These are phyloP conservation scores for Patella ulyssiponensis DNA, from an alignment of 2,888 invertebrate species.

Conservation along the genomic window DNA sequence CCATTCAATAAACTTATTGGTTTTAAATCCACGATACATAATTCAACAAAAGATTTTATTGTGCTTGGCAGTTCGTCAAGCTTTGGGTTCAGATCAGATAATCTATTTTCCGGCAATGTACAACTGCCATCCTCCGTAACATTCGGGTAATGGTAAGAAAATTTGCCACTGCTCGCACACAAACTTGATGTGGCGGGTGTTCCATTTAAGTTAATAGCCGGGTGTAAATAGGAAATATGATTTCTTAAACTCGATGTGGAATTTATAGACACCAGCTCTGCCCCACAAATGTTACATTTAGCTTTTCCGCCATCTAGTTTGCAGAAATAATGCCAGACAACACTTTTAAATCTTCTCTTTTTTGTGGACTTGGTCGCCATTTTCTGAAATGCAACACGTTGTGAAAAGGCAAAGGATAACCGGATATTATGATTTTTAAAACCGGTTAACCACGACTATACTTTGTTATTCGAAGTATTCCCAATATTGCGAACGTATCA, in stretches of 20 bases:
- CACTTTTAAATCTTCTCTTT: background rate
- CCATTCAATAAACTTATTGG: background rate
- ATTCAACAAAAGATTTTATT: background rate
- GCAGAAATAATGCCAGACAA: background rate
- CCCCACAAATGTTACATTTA: background rate
- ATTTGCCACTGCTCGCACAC: background rate
- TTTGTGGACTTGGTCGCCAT: too few relatives aligned
- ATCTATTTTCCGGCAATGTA: background rate
- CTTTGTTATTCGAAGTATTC: too few relatives aligned
- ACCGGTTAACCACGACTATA: too few relatives aligned
- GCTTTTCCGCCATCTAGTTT: background rate
- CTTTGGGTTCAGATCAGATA: background rate
- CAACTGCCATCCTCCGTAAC: background rate
- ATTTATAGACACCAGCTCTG: background rate
- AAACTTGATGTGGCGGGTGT: background rate
- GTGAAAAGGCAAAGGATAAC: too few relatives aligned
- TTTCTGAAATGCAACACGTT: too few relatives aligned
- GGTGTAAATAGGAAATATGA: background rate
- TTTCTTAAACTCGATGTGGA: constrained; percentile 9
- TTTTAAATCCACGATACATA: background rate
- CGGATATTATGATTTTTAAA: too few relatives aligned
- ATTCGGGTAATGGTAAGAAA: background rate
- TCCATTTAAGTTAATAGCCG: background rate
- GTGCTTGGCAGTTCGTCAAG: background rate
- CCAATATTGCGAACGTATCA: too few relatives aligned